Evolutionary conservation across 2,113 vertebrate genomes (phyloP).

Genomic region (Dipodomys merriami): DNA sequence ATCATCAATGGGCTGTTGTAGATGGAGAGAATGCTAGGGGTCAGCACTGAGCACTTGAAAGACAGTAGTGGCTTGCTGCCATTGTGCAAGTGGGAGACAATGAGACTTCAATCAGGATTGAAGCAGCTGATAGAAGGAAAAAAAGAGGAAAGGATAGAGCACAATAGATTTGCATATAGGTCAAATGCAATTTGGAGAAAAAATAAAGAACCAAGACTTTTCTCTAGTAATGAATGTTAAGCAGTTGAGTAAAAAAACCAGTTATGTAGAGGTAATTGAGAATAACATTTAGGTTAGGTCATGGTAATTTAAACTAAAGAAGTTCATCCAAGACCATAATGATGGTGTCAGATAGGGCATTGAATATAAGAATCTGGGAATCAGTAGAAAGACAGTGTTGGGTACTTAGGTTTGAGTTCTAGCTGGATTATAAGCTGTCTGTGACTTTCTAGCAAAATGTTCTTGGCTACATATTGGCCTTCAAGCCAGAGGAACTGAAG

Average conservation of each 20-base stretch:
- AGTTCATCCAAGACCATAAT: not conserved
- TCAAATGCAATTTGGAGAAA: not conserved
- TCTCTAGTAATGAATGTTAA: not conserved
- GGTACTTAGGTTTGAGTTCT: not conserved
- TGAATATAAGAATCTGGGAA: not conserved
- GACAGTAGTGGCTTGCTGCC: not conserved
- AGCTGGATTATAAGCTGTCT: not conserved
- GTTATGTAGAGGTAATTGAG: not conserved
- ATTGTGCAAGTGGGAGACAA: not conserved
- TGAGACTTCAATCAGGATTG: not conserved
- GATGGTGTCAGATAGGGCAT: not conserved
- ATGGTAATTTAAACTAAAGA: conserved; percentile 34
- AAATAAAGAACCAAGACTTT: conserved; percentile 18
- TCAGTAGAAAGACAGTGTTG: not conserved
- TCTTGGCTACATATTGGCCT: not conserved
- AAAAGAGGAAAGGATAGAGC: not conserved
- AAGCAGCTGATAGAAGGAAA: conserved; percentile 5
- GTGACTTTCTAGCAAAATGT: not conserved
- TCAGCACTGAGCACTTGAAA: not conserved
- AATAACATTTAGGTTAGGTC: not conserved
- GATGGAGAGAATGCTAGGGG: not conserved
- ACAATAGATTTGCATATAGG: conserved; percentile 19
- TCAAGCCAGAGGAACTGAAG: not conserved
- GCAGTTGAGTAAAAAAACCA: conserved; percentile 8
- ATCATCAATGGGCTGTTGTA: not conserved